These are phyloP conservation scores for Ypsolopha sequella DNA, from an alignment of 2,888 invertebrate genomes.

Conservation along the genomic window DNA sequence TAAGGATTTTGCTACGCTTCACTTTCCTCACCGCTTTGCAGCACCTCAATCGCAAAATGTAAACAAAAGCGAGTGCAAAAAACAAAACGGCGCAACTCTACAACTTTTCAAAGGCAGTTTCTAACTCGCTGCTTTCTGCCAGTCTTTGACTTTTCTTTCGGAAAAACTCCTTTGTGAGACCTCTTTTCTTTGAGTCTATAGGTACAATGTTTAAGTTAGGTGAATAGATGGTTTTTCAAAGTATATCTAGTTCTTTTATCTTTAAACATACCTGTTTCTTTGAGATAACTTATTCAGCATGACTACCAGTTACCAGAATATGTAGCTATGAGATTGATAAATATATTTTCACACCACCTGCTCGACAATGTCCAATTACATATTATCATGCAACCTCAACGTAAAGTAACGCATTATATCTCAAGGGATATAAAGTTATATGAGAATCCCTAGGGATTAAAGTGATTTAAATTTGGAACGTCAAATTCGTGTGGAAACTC, in stretches of 20 bases:
- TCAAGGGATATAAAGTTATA: background rate
- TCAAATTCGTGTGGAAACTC: too few relatives aligned
- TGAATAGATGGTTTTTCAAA: background rate
- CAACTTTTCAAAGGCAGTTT: background rate
- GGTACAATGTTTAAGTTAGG: background rate
- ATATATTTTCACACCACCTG: too few relatives aligned
- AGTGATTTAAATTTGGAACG: background rate
- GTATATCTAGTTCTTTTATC: background rate
- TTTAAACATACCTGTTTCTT: too few relatives aligned
- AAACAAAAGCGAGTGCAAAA: background rate
- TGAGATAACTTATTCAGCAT: too few relatives aligned
- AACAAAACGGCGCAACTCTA: background rate
- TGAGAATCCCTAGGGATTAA: background rate
- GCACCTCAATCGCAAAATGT: background rate
- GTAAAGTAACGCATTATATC: background rate
- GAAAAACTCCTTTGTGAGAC: constrained; percentile 10
- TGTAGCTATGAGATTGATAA: constrained; percentile 2
- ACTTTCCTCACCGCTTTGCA: background rate
- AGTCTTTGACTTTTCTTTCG: constrained; percentile 19
- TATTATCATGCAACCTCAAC: too few relatives aligned
- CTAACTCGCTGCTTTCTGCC: background rate
- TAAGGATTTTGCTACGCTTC: background rate
- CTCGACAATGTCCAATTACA: too few relatives aligned
- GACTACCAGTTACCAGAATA: too few relatives aligned
- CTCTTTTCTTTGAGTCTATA: constrained; percentile 4